Base-by-base conservation (phyloP, 1,140 invertebrate genomes). In the Macrobrachium rosenbergii region DNA sequence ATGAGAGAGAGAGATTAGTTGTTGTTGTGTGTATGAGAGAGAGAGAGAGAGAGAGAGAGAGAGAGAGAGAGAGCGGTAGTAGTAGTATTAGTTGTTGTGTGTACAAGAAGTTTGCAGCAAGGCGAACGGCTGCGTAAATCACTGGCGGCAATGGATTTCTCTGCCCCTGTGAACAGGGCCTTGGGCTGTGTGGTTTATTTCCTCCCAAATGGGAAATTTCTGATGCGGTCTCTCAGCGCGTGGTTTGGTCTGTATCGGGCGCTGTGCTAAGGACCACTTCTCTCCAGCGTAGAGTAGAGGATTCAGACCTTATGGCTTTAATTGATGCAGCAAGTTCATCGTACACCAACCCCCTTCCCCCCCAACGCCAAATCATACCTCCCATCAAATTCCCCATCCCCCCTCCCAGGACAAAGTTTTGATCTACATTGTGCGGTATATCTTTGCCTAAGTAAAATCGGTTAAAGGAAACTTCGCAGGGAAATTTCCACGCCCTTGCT, bases 281-380 rank as follows among this genome's bases (percentile, higher is more conserved):
- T 62, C 2, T 12, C 21, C 21, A 16, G 28, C 23, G 8, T 28
- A 21, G 12, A 2, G 21, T 43, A 16, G 59, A 17, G 78, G 21
- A 59, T 63, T 37, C 64, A 59, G 78, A 80, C 62, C 62, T 43
- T 81, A 19, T 43, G 62, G 79, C 16, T 64, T 16, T 81, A 67
- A 81, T 67, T 81, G 16, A 81, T 64, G 62, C 16, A 43, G 62
- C 62, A 81, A 67, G 79, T 81, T 80, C 78, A 80, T 80, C 62
- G 69, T 11, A 0, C n/a, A n/a, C n/a, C n/a, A n/a, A n/a, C 17
- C 37, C 64, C 64, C 62, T 81, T 67, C 69, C 69, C 43, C 64
- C 69, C 62, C 69, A 45, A 64, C 37, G 3, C 28, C 28, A 37
- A 37, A 37, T 37, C 28, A 37, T 37, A 37, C 28, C 28, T 37